These are phyloP conservation scores for Pocillopora meandrina DNA, from an alignment of 92 coral and sea anemone genomes.

Conservation along the genomic window DNA sequence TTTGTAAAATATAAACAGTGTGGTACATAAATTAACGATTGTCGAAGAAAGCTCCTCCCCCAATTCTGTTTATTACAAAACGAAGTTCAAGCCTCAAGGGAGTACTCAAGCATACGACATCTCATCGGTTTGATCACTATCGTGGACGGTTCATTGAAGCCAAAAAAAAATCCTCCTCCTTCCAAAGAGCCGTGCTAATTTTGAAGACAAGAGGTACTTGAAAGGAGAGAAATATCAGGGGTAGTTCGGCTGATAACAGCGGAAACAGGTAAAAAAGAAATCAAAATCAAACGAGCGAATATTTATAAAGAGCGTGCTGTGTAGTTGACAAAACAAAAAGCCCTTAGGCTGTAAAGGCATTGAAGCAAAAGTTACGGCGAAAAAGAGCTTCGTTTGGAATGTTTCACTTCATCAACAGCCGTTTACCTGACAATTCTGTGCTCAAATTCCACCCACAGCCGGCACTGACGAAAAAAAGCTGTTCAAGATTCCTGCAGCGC, in stretches of 20 bases:
- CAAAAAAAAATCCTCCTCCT: neutral
- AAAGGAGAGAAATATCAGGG: conserved; percentile 18
- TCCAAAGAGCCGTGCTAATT: neutral
- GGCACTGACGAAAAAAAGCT: conserved; percentile 11
- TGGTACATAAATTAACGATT: conserved; percentile 42
- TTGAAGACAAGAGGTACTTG: conserved; percentile 10
- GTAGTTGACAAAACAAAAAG: conserved; percentile 5
- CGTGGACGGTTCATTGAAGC: neutral
- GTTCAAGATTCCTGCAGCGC: conserved; percentile 32
- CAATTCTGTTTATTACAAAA: conserved; percentile 14
- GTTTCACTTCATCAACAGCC: neutral
- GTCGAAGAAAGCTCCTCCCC: conserved; percentile 48
- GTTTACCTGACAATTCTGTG: neutral
- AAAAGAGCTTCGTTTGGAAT: neutral
- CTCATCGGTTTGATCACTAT: neutral
- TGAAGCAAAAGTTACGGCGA: neutral
- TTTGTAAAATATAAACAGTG: conserved; percentile 24
- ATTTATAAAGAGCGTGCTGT: conserved; percentile 31
- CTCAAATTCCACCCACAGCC: conserved; percentile 25
- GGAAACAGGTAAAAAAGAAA: conserved; percentile 27
- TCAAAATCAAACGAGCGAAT: conserved; percentile 22
- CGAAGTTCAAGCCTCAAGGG: conserved; percentile 31
- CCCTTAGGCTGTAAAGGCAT: conserved; percentile 9
- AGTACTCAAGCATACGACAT: neutral
- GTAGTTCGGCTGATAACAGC: conserved; percentile 1